These are phyloP conservation scores for Apamea sordens DNA, from an alignment of 2,888 invertebrate genomes.

Conservation along the genomic window DNA sequence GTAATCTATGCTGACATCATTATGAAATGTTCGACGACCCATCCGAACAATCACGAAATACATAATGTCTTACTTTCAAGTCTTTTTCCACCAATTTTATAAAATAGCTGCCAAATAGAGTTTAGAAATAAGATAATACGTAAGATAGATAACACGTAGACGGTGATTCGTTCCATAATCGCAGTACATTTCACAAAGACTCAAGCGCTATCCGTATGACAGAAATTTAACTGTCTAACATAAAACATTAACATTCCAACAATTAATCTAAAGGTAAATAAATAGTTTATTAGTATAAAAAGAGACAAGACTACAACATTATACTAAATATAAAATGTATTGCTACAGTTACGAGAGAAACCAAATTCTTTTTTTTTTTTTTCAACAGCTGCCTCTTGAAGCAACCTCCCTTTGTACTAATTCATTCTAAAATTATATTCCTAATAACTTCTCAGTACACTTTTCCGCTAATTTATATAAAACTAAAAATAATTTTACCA, in stretches of 20 bases:
- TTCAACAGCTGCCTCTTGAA: constrained; percentile 72
- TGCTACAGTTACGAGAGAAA: constrained; percentile 81
- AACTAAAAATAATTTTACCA: constrained; percentile 63
- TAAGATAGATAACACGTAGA: constrained; percentile 33
- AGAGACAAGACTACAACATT: constrained; percentile 79
- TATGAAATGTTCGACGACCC: constrained; percentile 61
- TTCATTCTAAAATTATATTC: constrained; percentile 72
- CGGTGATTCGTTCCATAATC: constrained; percentile 48
- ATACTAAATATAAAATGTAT: constrained; percentile 79
- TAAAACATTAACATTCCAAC: constrained; percentile 83
- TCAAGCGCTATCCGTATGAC: constrained; percentile 58
- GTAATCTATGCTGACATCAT: constrained; percentile 55
- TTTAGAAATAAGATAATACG: constrained; percentile 28
- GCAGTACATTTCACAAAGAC: constrained; percentile 64
- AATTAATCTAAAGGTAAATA: constrained; percentile 82
- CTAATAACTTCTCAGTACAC: constrained; percentile 69
- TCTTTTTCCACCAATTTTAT: constrained; percentile 44
- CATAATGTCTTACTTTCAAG: constrained; percentile 56
- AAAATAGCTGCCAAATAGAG: constrained; percentile 38
- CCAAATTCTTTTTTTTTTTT: constrained; percentile 75
- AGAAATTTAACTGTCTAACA: constrained; percentile 74
- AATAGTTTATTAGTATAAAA: constrained; percentile 76
- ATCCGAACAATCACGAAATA: constrained; percentile 32
- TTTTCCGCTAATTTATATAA: constrained; percentile 69
- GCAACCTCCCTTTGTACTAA: constrained; percentile 83